These are phyloP conservation scores for Gavia stellata DNA, from an alignment of 2,113 vertebrate species.

Conservation along the genomic window DNA sequence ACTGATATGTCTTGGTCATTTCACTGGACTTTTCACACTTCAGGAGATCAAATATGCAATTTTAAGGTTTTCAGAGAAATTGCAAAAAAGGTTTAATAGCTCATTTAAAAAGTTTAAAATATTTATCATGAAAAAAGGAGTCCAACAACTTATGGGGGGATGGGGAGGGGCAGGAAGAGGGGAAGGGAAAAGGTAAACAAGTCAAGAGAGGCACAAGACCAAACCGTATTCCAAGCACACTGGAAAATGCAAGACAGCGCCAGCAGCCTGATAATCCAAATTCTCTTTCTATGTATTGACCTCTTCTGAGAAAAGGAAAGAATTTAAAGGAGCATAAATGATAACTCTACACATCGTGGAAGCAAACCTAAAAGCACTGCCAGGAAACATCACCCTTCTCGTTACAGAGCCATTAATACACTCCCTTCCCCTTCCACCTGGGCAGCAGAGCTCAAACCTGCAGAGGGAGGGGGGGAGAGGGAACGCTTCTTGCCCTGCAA, in stretches of 20 bases:
- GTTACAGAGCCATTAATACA: neutral
- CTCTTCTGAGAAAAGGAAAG: conserved; percentile 34
- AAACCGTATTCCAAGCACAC: neutral
- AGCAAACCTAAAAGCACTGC: neutral
- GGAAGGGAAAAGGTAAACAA: neutral
- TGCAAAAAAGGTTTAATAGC: neutral
- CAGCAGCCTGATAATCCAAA: conserved; percentile 16
- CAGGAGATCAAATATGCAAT: neutral
- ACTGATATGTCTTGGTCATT: neutral
- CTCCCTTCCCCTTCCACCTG: neutral
- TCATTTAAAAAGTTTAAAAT: neutral
- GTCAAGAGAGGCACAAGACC: neutral
- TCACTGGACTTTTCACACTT: neutral
- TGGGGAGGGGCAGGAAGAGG: neutral
- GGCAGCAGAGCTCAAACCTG: neutral
- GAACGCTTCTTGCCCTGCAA: neutral
- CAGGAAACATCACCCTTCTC: neutral
- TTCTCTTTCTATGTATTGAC: neutral
- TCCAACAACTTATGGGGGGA: neutral
- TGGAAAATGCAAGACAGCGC: conserved; percentile 33
- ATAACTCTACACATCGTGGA: neutral
- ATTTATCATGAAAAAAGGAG: neutral
- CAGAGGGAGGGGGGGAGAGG: no score
- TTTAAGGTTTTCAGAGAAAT: neutral
- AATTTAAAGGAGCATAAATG: conserved; percentile 10